phyloP scores from a whole-genome alignment of 2,888 invertebrate genomes.

The Thereva nobilitata region DNA sequence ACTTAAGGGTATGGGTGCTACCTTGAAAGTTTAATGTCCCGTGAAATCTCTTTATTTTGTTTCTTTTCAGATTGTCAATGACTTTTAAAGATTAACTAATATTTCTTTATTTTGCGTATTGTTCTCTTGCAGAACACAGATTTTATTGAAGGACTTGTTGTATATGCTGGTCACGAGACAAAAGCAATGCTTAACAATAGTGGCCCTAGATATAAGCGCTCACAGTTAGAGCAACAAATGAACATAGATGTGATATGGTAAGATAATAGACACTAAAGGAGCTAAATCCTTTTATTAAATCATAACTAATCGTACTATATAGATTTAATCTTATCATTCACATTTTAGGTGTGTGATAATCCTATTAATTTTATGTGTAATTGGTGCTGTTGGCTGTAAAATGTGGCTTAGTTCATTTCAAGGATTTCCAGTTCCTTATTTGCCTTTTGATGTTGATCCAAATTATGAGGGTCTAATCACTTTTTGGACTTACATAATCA shows the following conservation, averaged over 20 bases:
- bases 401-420: slow-evolving; percentile 70
- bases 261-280: slow-evolving; percentile 58
- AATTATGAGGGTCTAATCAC: slow-evolving; percentile 79
- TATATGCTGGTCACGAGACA: slow-evolving; percentile 96
- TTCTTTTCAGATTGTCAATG: too few relatives aligned
- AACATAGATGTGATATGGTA: slow-evolving; percentile 97
- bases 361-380: slow-evolving; percentile 83
- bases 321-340: slow-evolving; percentile 1
- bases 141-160: slow-evolving; percentile 93
- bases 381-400: slow-evolving; percentile 89
- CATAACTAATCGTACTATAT: neutral
- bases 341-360: slow-evolving; percentile 77
- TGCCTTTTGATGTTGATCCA: slow-evolving; percentile 66
- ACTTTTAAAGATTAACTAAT: too few relatives aligned
- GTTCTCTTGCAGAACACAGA: slow-evolving; percentile 77
- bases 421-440: slow-evolving; percentile 68
- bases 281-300: neutral
- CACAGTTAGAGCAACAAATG: slow-evolving; percentile 89
- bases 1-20: too few relatives aligned
- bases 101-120: neutral
- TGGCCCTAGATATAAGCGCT: slow-evolving; percentile 91
- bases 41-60: too few relatives aligned
- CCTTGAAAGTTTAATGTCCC: too few relatives aligned
- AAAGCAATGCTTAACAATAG: slow-evolving; percentile 98
- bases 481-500: slow-evolving; percentile 95